phyloP scores from a whole-genome alignment of 2,113 vertebrate species.

The Nyctibius bracteatus region DNA sequence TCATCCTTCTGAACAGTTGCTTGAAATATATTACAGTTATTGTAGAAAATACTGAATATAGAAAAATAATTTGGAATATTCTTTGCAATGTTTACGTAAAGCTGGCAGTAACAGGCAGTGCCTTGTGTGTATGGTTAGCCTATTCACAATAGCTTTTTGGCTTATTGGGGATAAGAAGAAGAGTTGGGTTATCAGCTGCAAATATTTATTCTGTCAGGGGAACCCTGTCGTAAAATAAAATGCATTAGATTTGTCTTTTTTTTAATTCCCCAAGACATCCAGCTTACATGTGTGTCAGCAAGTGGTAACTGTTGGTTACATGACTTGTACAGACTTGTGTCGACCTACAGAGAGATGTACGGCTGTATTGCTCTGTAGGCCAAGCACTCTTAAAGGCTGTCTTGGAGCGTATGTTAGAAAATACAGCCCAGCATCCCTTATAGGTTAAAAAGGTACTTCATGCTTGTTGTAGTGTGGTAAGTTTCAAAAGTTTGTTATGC shows the following conservation, averaged over 20 bases:
- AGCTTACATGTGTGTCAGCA: accelerated
- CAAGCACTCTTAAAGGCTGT: neutral
- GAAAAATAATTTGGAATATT: neutral
- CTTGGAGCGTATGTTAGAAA: neutral
- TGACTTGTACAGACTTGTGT: neutral
- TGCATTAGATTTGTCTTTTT: neutral
- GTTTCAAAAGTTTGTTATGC: neutral
- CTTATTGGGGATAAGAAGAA: neutral
- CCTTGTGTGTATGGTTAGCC: neutral
- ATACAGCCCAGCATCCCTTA: neutral
- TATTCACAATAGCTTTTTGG: neutral
- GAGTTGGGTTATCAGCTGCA: neutral
- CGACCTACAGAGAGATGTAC: too few species aligned
- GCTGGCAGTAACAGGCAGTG: neutral
- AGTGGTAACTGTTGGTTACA: neutral
- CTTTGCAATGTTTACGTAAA: neutral
- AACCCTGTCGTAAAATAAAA: neutral
- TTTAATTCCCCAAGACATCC: neutral
- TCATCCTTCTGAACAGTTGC: neutral
- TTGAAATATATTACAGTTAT: neutral
- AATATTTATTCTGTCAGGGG: neutral
- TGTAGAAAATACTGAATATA: neutral
- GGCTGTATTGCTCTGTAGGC: neutral
- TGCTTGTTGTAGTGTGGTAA: neutral
- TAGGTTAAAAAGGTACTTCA: neutral